These are phyloP conservation scores for Anguilla marmorata DNA, from an alignment of 2,797 vertebrate species.

Conservation along the genomic window DNA sequence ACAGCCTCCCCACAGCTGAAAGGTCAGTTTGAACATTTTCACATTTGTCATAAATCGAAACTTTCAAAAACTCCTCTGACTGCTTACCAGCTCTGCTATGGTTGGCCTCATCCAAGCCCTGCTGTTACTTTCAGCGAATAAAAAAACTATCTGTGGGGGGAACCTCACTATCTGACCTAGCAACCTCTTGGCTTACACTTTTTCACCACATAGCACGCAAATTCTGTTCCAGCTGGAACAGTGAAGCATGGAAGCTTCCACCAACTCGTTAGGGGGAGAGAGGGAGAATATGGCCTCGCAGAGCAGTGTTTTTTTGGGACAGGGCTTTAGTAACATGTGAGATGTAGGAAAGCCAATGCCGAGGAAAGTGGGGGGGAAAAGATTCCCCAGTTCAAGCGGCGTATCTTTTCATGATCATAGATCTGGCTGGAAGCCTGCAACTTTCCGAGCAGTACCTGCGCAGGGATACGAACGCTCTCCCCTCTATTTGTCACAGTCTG, in stretches of 20 bases:
- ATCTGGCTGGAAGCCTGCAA: neutral
- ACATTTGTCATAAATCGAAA: neutral
- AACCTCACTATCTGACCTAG: neutral
- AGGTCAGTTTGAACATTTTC: neutral
- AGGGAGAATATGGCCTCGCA: neutral
- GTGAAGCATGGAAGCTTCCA: neutral
- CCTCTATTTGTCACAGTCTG: neutral
- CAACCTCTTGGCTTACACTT: conserved; percentile 14
- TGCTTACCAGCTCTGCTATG: conserved; percentile 18
- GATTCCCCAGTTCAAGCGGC: neutral
- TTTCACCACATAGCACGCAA: conserved; percentile 5
- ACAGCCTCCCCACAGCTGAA: neutral
- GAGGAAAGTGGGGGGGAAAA: neutral
- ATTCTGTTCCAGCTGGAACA: neutral
- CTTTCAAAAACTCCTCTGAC: neutral
- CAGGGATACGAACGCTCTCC: neutral
- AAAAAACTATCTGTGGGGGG: conserved; percentile 3
- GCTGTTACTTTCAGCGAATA: conserved; percentile 7
- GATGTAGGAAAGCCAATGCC: conserved; percentile 4
- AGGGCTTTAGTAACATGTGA: conserved; percentile 13
- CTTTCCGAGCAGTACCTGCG: neutral
- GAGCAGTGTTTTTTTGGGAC: conserved; percentile 5
- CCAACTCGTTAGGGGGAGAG: neutral
- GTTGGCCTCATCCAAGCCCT: conserved; percentile 31
- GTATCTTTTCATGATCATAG: neutral